Base-by-base conservation (phyloP, 1,140 invertebrate genomes). In the Ceratosolen solmsi region DNA sequence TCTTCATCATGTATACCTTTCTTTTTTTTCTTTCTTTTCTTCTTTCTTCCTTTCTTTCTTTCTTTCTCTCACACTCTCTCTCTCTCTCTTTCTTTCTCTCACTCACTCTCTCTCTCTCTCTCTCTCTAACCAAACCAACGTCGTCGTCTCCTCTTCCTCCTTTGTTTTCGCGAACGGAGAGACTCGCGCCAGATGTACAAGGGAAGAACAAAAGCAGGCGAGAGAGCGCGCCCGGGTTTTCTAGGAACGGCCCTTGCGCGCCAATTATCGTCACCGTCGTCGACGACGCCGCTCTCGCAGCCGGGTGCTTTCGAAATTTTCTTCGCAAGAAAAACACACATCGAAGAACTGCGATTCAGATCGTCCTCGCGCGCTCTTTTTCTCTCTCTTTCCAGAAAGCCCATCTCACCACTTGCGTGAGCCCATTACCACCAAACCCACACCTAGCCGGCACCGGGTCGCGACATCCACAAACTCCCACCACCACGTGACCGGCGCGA, bases 191-290 rank as follows among this genome's bases (percentile, higher is more conserved):
- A 20, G 27, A 38, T n/a, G 63, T 38, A 9, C 51, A 22, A 54
- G 33, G 22, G 20, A 38, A 22, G 63, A 68, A 68, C 63, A 68
- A 68, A 68, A 68, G 63, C 63, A 17, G 33, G 27, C 33, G 33
- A 33, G 1, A 17, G 36, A 1, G 63, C 20, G 60, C 30, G 22
- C 36, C 63, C 63, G 63, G 38, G 1, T 36, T 68, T 68, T 68
- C 63, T 68, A 68, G 63, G 63, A 68, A 68, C n/a, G 33, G 33
- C 51, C 51, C 51, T 54, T 22, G 9, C 51, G 20, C 51, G 51
- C 51, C 51, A 54, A 54, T 54, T 54, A 54, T 15, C 41, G 13
- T 46, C 41, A 13, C 41, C 41, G 41, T 7, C 41, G 41, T 7
- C 41, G 41, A 46, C 41, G 5, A 46, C 41, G 41, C 5, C 13